Base-by-base conservation (phyloP, 2,888 invertebrate genomes). In the Eristalinus sepulchralis region DNA sequence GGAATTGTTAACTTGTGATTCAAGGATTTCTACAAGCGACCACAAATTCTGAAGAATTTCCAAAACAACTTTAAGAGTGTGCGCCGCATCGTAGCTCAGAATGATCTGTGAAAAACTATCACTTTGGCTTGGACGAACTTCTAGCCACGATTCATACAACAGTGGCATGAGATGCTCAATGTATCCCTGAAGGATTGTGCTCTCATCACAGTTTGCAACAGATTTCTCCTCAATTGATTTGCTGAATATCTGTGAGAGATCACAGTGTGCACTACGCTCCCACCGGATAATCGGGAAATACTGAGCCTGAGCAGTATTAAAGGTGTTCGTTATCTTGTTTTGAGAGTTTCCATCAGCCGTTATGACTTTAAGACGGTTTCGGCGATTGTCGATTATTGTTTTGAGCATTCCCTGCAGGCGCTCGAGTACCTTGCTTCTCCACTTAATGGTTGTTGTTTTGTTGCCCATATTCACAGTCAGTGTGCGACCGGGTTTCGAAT, bases 111-210 rank as follows among this genome's bases (percentile, higher is more conserved):
- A 71, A 22, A 81, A 24, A 70, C 66, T 78, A 9, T 72, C 57
- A 9, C 13, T 63, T 59, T 84, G 82, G 83, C 90, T 93, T 5
- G 96, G 95, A 64, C 95, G 93, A 13, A 95, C 96, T 93, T 98
- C 98, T 27, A 97, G 91, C 97, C 97, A 98, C 67, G 96, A 96
- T 91, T 97, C 97, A 90, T 96, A 94, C 75, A 98, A 93, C 27
- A 98, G 92, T 0, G 97, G 97, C 92, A 97, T 94, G 62, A 97
- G 92, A 39, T 95, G 94, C 82, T 94, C 93, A 34, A 95, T 93
- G 90, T 96, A 96, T 67, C 94, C 94, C 75, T 94, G 93, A 79
- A 96, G 87, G 24, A 89, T 94, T 87, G 93, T 92, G 88, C 93
- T 93, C 90, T 94, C 93, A 20, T 93, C 89, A 73, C 90, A 90